phyloP scores from a whole-genome alignment of 1,140 invertebrate genomes.

The Potamilus streckersoni region DNA sequence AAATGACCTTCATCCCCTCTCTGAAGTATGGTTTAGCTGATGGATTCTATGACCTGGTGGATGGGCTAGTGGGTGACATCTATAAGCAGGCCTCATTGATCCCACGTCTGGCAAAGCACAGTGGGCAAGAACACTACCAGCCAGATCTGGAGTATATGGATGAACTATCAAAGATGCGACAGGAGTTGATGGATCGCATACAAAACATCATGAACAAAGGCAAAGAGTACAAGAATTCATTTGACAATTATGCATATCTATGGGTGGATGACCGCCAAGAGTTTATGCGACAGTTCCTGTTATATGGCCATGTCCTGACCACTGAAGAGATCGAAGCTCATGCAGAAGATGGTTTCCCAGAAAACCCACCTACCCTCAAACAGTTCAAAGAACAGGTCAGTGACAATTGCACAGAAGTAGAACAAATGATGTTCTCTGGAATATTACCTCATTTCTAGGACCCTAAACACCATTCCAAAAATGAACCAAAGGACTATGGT shows the following conservation, averaged over 20 bases:
- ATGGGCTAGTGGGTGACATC: slow-evolving; percentile 83
- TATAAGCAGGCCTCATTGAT: slow-evolving; percentile 84
- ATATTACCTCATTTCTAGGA: too few species aligned
- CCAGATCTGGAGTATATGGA: slow-evolving; percentile 68
- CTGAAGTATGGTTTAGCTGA: slow-evolving; percentile 81
- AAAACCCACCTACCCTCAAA: slow-evolving; percentile 84
- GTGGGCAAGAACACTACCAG: slow-evolving; percentile 67
- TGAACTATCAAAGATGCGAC: slow-evolving; percentile 66
- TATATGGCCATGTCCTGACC: slow-evolving; percentile 86
- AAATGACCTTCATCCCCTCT: slow-evolving; percentile 79
- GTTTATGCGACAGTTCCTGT: slow-evolving; percentile 90
- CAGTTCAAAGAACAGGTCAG: slow-evolving; percentile 86
- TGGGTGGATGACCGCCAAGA: slow-evolving; percentile 86
- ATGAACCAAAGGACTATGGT: too few species aligned
- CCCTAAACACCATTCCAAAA: too few species aligned
- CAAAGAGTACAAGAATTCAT: slow-evolving; percentile 65
- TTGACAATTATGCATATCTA: slow-evolving; percentile 77
- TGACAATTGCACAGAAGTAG: background rate
- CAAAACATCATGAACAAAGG: slow-evolving; percentile 67
- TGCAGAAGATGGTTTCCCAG: slow-evolving; percentile 66
- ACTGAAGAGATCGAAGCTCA: slow-evolving; percentile 88
- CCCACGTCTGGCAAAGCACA: slow-evolving; percentile 71
- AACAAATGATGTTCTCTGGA: too few species aligned
- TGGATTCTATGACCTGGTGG: slow-evolving; percentile 82
- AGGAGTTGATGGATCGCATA: slow-evolving; percentile 67